These are phyloP conservation scores for Hydropsyche betteni DNA, from an alignment of 2,888 invertebrate species.

Conservation along the genomic window DNA sequence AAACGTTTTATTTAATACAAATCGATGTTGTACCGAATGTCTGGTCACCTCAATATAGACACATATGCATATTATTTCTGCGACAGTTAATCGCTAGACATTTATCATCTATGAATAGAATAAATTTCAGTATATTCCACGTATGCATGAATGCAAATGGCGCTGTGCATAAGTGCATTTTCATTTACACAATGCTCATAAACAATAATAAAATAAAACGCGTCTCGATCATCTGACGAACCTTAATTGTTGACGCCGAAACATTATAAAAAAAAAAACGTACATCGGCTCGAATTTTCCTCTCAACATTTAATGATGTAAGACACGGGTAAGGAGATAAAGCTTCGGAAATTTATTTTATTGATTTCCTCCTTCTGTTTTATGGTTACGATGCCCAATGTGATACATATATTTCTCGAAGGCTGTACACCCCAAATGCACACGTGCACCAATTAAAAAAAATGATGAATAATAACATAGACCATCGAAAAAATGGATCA, in stretches of 20 bases:
- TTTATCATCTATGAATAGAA: slow-evolving; percentile 11
- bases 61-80: slow-evolving; percentile 19
- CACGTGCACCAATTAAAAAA: background rate
- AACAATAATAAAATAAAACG: no score
- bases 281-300: no score
- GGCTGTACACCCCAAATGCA: background rate
- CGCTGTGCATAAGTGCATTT: slow-evolving; percentile 3
- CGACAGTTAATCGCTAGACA: slow-evolving; percentile 19
- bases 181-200: background rate
- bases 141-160: background rate
- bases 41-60: background rate
- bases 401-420: background rate
- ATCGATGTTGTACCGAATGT: background rate
- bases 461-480: background rate
- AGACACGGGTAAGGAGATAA: slow-evolving; percentile 21
- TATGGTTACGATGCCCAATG: slow-evolving; percentile 21
- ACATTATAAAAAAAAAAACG: no score
- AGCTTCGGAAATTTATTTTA: slow-evolving; percentile 6
- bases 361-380: slow-evolving; percentile 25
- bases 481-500: background rate
- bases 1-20: background rate
- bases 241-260: no score
- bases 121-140: slow-evolving; percentile 6
- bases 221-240: no score
- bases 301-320: slow-evolving; percentile 1